Base-by-base conservation (phyloP, 2,888 invertebrate genomes). In the Tortrix viridana region DNA sequence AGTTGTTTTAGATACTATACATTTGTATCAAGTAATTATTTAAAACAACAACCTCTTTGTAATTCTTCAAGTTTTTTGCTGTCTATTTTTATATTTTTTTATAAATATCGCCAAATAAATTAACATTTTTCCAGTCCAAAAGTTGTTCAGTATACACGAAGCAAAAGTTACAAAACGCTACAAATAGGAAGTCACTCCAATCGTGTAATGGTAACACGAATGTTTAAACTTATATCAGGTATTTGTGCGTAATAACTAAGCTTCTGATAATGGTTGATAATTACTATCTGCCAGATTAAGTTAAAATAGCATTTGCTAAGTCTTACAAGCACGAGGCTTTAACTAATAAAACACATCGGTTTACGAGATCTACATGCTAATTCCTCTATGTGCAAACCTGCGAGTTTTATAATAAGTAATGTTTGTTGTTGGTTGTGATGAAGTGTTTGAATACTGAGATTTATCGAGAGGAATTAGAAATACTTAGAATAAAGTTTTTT, bases 241-340 rank as follows among this genome's bases (percentile, higher is more conserved):
- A 18, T 32, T 49, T 19, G 26, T 38, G 43, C 54, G 38, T 54
- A 55, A 55, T 55, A 43, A 37, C 48, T 49, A 49, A 53, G 61
- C 67, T 67, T 68, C 75, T 70, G 69, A 65, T 72, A 76, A 75
- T 76, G 62, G 65, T 32, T 53, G 65, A 69, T 73, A 74, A 74
- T 76, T 74, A 74, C 71, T 66, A 64, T 65, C 72, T 72, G 70
- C 75, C 71, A 77, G 74, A 72, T 75, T 70, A 71, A 70, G 69
- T 67, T 67, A 70, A 69, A 67, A 65, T 60, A 63, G 68, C 67
- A 69, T 69, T 70, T 67, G 60, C 65, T 71, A 67, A 67, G 68
- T 61, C 66, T 66, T 61, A 59, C 49, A 37, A 49, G 61, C 59
- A 32, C 9, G 60, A 16, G 56, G 53, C 48, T 65, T 62, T 60